Conservation (phyloP, 2,797 vertebrate species). For the Spizella passerina region DNA sequence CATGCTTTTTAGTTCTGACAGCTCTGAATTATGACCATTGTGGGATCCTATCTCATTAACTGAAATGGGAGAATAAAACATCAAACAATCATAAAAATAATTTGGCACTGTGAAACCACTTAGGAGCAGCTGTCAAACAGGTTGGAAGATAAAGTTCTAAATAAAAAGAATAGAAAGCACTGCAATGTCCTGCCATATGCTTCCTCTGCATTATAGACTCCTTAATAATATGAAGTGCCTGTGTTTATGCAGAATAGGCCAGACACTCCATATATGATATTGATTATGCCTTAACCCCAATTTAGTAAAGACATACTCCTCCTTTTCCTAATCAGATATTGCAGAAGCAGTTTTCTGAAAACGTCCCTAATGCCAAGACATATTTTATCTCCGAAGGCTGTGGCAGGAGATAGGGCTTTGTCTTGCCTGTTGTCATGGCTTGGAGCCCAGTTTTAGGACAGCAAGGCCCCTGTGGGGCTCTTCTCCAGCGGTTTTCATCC, state of each 20-base stretch:
- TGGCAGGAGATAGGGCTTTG: constrained; percentile 82
- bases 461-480: constrained; percentile 80
- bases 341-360: constrained; percentile 82
- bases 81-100: constrained; percentile 96
- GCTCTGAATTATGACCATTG: constrained; percentile 90
- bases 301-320: constrained; percentile 86
- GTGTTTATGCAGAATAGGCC: constrained; percentile 84
- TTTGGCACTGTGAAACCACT: constrained; percentile 92
- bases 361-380: constrained; percentile 81
- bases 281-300: constrained; percentile 95
- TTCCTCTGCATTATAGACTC: constrained; percentile 82
- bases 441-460: constrained; percentile 88
- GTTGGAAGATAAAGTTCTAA: constrained; percentile 90
- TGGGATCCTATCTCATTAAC: constrained; percentile 97
- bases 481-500: constrained; percentile 81
- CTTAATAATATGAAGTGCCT: constrained; percentile 91
- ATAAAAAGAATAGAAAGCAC: constrained; percentile 82
- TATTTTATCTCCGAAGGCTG: constrained; percentile 84
- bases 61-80: constrained; percentile 91
- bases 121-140: constrained; percentile 91
- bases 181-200: constrained; percentile 83
- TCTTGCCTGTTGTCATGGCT: constrained; percentile 83
- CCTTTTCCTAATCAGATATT: constrained; percentile 86
- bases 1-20: constrained; percentile 89
- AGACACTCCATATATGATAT: constrained; percentile 89